Evolutionary conservation across 2,113 vertebrate species (phyloP).

Genomic region (Cryptomyrus ogoouensis): DNA sequence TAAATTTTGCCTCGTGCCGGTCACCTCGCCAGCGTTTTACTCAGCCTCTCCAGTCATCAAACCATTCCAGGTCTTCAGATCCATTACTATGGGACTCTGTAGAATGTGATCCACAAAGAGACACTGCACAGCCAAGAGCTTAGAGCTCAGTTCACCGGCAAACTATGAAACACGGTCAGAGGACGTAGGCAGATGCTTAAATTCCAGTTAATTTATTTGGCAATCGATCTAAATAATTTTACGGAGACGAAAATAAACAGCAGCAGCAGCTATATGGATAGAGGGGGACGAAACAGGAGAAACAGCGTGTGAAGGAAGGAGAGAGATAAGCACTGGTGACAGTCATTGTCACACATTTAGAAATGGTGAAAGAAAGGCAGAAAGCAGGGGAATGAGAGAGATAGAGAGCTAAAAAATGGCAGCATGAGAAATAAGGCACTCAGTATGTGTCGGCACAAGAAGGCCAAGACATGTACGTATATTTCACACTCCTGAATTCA

Average conservation of each 20-base stretch:
- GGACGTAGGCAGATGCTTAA: neutral
- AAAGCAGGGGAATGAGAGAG: slow-evolving; percentile 36
- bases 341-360: slow-evolving; percentile 46
- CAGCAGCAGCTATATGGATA: neutral
- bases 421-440: slow-evolving; percentile 52
- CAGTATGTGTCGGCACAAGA: slow-evolving; percentile 51
- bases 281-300: neutral
- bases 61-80: neutral
- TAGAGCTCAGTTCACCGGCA: neutral
- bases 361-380: slow-evolving; percentile 34
- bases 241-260: neutral
- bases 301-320: neutral
- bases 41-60: neutral
- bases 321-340: neutral
- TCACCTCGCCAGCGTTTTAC: neutral
- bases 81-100: neutral
- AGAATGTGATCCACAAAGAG: neutral
- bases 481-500: slow-evolving; percentile 55
- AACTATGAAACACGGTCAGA: neutral
- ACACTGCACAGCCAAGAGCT: neutral
- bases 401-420: slow-evolving; percentile 34
- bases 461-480: slow-evolving; percentile 56
- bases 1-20: neutral
- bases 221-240: neutral
- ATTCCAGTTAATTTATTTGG: neutral